phyloP scores from a whole-genome alignment of 2,113 vertebrate genomes.

The Sisor rabdophorus region DNA sequence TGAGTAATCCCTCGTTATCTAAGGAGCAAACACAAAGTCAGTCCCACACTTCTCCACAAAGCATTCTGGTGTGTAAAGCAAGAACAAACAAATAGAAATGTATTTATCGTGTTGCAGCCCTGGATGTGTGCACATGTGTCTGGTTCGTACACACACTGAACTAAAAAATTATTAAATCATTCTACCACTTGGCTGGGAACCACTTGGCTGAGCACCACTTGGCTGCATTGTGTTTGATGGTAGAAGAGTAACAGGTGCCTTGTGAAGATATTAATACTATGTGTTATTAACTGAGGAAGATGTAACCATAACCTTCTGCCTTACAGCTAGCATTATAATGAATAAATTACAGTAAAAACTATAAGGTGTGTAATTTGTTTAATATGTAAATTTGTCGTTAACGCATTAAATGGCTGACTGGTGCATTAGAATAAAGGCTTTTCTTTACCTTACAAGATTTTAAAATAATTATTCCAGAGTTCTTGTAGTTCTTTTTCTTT shows the following conservation, averaged over 20 bases:
- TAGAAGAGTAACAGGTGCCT: slow-evolving; percentile 31
- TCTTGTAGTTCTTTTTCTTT: slow-evolving; percentile 97
- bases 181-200: slow-evolving; percentile 11
- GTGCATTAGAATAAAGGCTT: slow-evolving; percentile 42
- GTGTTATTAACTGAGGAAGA: slow-evolving; percentile 36
- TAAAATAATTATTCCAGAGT: slow-evolving; percentile 89
- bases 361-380: slow-evolving; percentile 32
- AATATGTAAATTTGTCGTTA: slow-evolving; percentile 28
- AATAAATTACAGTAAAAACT: slow-evolving; percentile 19
- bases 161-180: slow-evolving; percentile 25
- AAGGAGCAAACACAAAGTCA: slow-evolving; percentile 6
- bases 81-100: neutral
- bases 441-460: slow-evolving; percentile 86
- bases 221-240: neutral
- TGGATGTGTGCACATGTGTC: slow-evolving; percentile 19
- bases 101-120: neutral
- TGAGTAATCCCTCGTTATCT: slow-evolving; percentile 92
- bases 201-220: slow-evolving; percentile 1
- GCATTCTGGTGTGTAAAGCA: neutral
- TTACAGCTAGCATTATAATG: slow-evolving; percentile 26
- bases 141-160: neutral
- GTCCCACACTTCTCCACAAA: slow-evolving; percentile 1
- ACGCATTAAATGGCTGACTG: slow-evolving; percentile 11
- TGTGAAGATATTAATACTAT: slow-evolving; percentile 40
- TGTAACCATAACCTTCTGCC: slow-evolving; percentile 24